phyloP scores from a whole-genome alignment of 2,113 vertebrate genomes.

The Suncus etruscus region DNA sequence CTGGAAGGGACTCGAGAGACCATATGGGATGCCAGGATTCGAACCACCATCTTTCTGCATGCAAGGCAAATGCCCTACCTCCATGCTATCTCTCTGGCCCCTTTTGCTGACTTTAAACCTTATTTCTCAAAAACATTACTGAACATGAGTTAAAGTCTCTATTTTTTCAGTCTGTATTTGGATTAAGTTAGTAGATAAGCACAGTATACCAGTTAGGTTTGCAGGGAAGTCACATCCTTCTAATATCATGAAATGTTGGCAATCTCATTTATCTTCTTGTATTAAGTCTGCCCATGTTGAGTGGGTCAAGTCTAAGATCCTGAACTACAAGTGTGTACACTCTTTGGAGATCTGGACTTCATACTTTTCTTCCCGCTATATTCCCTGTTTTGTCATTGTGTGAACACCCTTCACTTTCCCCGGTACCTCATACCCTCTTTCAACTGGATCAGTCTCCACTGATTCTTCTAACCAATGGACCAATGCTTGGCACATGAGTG shows the following conservation, averaged over 20 bases:
- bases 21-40: no score
- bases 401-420: background rate
- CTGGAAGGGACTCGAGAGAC: no score
- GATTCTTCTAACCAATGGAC: background rate
- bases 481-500: background rate
- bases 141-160: background rate
- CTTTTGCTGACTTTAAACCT: background rate
- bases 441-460: background rate
- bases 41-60: no score
- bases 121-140: background rate
- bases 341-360: background rate
- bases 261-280: no score
- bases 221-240: background rate
- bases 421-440: background rate
- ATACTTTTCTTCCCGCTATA: background rate
- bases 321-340: background rate
- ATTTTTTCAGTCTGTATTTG: constrained; percentile 6
- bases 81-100: no score
- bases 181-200: background rate
- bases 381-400: background rate
- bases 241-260: background rate
- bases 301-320: background rate
- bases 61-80: no score
- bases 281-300: background rate
- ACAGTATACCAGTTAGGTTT: constrained; percentile 2